Evolutionary conservation across 2,797 vertebrate species (phyloP), one percentile per base, ranked within the genome.

Genomic region (Numenius phaeopus): DNA sequence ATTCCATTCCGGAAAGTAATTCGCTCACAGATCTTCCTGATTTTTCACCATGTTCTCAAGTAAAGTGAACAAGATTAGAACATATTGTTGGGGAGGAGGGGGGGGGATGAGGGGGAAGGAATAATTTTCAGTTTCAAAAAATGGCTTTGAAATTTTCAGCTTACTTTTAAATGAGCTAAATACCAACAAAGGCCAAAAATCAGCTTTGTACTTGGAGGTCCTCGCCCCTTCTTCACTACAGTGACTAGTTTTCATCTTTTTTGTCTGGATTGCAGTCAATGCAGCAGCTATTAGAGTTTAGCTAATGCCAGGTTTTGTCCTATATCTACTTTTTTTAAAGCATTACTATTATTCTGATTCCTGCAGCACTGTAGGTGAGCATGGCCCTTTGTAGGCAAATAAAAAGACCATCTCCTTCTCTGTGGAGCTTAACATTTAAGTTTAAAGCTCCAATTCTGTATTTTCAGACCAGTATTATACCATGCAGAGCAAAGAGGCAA

Each of bases 341-440:
- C 20, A 22, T 8, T 13, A 2, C 42, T 61, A 34, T 94, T 91
- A 14, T 76, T 59, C 73, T 64, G 54, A 29, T 84, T 64, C 80
- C 40, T 87, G 86, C 55, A 80, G 73, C 91, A 30, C 92, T 54
- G 81, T 19, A 30, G 85, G 77, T 80, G 75, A 49, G 44, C 73
- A 65, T 59, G 71, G 77, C 44, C 91, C 66, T 97, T 93, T 90
- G 50, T 40, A 89, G 73, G 37, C 8, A 87, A 75, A 96, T 71
- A 4, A 87, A 93, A 93, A 96, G 37, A 57, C 24, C 52, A n/a
- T 40, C 10, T 58, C 30, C 47, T 61, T 47, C 70, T 84, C 54
- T 50, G 37, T 58, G 59, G 52, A 90, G 83, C 66, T 77, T 78
- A 40, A 14, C 76, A 34, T 92, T 85, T 44, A 77, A 6, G 55